These are phyloP conservation scores for Rhincodon typus DNA, from an alignment of 2,797 vertebrate species.

Conservation along the genomic window DNA sequence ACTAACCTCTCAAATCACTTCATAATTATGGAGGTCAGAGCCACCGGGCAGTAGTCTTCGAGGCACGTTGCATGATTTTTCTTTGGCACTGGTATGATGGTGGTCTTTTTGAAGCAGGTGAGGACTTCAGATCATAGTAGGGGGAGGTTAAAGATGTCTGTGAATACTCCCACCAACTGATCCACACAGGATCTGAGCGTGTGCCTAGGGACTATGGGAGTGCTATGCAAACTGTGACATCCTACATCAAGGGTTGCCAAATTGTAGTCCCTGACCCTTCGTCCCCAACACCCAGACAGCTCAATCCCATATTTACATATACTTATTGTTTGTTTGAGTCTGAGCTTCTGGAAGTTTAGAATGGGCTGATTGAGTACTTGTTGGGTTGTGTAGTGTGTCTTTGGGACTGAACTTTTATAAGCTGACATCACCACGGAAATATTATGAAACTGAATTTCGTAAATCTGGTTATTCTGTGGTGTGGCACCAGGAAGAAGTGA, in stretches of 20 bases:
- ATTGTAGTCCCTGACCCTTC: not conserved
- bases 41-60: too few relatives aligned
- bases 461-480: not conserved
- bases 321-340: not conserved
- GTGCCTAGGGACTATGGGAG: not conserved
- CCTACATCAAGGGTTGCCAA: not conserved
- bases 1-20: too few relatives aligned
- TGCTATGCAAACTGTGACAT: not conserved
- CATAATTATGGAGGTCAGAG: too few relatives aligned
- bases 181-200: too few relatives aligned
- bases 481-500: not conserved
- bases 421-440: not conserved
- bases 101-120: too few relatives aligned
- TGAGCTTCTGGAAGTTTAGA: not conserved
- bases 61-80: too few relatives aligned
- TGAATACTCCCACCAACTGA: too few relatives aligned
- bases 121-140: too few relatives aligned
- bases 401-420: not conserved
- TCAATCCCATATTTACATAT: not conserved
- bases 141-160: too few relatives aligned
- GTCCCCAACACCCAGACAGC: not conserved
- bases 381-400: not conserved
- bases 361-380: not conserved
- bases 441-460: not conserved
- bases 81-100: too few relatives aligned